Evolutionary conservation across 1,140 invertebrate genomes (phyloP), one percentile per base, ranked within the genome.

Genomic region (Mactra quadrangularis): DNA sequence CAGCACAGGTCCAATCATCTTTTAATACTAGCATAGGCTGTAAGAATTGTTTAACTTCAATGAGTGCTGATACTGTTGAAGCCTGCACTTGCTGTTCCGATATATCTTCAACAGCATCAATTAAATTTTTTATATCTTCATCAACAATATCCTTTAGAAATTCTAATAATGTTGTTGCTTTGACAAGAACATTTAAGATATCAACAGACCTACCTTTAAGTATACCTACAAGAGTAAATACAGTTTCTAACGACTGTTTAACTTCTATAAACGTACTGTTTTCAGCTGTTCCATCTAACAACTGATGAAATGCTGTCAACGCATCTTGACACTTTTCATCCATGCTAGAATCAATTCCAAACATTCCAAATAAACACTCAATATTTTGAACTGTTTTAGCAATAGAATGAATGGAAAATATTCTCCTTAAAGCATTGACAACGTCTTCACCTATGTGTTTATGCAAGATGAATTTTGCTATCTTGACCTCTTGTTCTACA

Each of bases 51-150:
- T 88, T 85, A 0, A 88, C 82, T 66, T 86, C 84, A n/a, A 89
- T 86, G 3, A 89, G 60, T 31, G 77, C 84, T 15, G 87, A 87
- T 2, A 89, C 87, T 38, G 86, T 87, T 27, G 85, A 86, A 66
- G 85, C 88, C 45, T 66, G 60, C 0, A 89, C 84, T 52, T 72
- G 84, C 33, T 87, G 85, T 41, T 89, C 88, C 27, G 88, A 89
- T 68, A 87, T 84, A 70, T 89, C 88, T 77, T 89, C 88, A 13
- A 89, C 88, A n/a, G 88, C 85, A 79, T 89, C 88, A 57, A 89
- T 89, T 1, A 89, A 57, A 64, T 88, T 86, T 35, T 84, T 57
- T 29, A 89, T 72, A 59, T 89, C 88, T n/a, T 88, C 85, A 57
- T 86, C 79, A 15, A 77, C 41, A 4, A 84, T 86, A 29, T 77